phyloP scores from a whole-genome alignment of 1,140 invertebrate species.

The Caerostris extrusa region DNA sequence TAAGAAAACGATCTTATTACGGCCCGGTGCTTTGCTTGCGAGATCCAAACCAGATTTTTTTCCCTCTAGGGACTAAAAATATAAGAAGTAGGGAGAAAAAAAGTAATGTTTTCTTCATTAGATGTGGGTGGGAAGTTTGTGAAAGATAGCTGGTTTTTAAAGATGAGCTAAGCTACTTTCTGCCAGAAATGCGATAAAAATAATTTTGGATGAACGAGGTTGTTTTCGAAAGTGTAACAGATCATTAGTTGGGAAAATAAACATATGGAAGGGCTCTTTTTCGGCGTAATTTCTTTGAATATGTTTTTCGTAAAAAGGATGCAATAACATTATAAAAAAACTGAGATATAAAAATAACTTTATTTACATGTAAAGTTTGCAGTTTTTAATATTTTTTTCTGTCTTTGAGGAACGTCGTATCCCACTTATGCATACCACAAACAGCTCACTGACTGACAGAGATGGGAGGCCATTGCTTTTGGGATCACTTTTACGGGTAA shows the following conservation, averaged over 20 bases:
- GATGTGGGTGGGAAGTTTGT: background rate
- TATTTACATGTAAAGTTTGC: too few species aligned
- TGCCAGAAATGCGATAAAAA: constrained; percentile 4
- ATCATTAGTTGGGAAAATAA: background rate
- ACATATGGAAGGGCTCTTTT: too few species aligned
- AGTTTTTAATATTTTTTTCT: too few species aligned
- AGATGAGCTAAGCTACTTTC: background rate
- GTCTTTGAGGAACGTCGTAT: too few species aligned
- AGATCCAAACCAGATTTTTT: background rate
- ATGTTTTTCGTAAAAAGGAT: too few species aligned
- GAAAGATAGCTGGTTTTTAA: background rate
- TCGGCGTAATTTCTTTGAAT: too few species aligned
- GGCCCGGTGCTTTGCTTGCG: background rate
- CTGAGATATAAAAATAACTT: too few species aligned
- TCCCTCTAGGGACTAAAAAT: background rate
- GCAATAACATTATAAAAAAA: too few species aligned
- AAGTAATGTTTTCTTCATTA: background rate
- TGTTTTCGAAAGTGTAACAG: background rate
- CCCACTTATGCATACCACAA: too few species aligned
- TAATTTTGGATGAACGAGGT: background rate
- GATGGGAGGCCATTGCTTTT: too few species aligned
- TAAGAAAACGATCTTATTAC: constrained; percentile 44
- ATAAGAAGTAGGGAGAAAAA: background rate
- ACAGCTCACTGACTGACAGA: too few species aligned
- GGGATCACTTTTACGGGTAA: too few species aligned